A percentile compares a stretch with the other conserved stretches of the same genome.
Evolutionary conservation across 2,113 vertebrate genomes (phyloP).

Genomic region (Gorsachius goisagi): DNA sequence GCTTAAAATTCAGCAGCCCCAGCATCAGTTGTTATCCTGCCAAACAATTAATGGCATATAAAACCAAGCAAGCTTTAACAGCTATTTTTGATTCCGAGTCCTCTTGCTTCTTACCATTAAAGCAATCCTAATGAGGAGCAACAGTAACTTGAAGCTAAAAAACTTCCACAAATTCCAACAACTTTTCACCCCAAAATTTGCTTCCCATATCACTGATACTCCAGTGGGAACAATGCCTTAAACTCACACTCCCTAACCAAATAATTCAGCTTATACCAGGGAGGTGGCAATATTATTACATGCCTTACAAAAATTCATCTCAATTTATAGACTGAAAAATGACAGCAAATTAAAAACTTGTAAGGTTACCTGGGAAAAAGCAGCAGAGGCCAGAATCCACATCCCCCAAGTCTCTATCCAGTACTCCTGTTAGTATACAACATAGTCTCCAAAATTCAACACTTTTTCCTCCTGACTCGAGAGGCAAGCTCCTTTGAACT

Average conservation of each 20-base stretch:
- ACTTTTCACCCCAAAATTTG: not conserved
- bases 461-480: not conserved
- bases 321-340: not conserved
- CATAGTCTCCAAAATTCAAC: not conserved
- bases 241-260: not conserved
- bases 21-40: not conserved
- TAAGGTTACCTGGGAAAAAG: not conserved
- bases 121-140: not conserved
- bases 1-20: not conserved
- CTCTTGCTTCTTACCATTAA: not conserved
- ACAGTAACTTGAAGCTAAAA: not conserved
- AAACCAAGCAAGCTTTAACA: not conserved
- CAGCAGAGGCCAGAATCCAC: not conserved
- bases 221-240: not conserved
- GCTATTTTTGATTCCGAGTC: not conserved
- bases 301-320: rapidly evolving
- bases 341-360: not conserved
- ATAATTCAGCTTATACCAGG: not conserved
- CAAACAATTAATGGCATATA: not conserved
- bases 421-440: not conserved
- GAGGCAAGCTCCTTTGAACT: not conserved
- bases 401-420: not conserved
- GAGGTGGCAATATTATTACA: not conserved
- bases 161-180: not conserved
- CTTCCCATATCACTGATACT: not conserved